Evolutionary conservation across 1,140 invertebrate genomes (phyloP).

Genomic region (Diplogasteroides magnus): DNA sequence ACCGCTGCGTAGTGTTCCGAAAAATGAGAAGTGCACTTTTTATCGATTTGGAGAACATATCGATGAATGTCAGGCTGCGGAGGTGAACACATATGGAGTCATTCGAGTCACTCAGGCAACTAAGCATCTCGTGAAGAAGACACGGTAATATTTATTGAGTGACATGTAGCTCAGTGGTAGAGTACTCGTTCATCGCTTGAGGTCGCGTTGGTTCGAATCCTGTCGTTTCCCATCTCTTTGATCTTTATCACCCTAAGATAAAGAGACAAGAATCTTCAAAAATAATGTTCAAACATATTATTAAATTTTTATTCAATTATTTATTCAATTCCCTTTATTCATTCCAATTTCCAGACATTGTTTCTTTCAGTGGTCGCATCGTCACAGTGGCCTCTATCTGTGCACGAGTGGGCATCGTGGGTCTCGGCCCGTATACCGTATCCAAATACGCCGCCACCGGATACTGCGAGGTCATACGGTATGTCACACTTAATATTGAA

Average conservation of each 20-base stretch:
- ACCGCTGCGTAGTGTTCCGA: no score
- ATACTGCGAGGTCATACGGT: slow-evolving; percentile 38
- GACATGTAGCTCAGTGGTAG: no score
- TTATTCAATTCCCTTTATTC: no score
- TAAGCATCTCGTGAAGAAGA: slow-evolving; percentile 32
- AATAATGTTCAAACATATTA: no score
- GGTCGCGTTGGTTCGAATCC: no score
- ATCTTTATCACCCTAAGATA: no score
- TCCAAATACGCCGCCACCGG: slow-evolving; percentile 34
- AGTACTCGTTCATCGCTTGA: no score
- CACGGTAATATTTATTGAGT: slow-evolving; percentile 28
- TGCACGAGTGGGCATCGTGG: slow-evolving; percentile 27
- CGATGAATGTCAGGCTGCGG: background rate
- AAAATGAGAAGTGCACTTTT: no score
- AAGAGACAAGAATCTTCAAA: no score
- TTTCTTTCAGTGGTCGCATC: slow-evolving; percentile 31
- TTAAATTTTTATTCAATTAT: no score
- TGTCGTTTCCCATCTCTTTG: no score
- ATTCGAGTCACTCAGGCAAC: slow-evolving; percentile 36
- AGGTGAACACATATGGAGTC: slow-evolving; percentile 38
- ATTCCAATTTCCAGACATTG: no score
- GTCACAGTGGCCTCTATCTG: slow-evolving; percentile 35
- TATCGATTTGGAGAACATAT: background rate
- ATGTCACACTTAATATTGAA: background rate
- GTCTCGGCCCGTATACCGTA: slow-evolving; percentile 37